These are phyloP conservation scores for Balearica regulorum DNA, from an alignment of 2,797 vertebrate genomes.

Conservation along the genomic window DNA sequence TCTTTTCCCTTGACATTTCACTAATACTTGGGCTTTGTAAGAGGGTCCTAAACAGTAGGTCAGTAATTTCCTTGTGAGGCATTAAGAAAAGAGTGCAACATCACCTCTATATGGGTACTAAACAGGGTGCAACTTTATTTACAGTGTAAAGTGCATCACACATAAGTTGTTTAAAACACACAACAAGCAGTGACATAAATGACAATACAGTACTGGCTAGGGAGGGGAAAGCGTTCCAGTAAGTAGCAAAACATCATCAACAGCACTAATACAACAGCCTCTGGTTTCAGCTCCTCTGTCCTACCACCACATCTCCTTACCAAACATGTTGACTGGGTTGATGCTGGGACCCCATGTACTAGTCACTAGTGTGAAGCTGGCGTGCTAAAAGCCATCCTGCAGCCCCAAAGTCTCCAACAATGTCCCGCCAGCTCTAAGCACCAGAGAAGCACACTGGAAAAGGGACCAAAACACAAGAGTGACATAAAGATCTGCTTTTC, in stretches of 20 bases:
- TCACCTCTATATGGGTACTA: slow-evolving; percentile 11
- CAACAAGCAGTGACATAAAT: slow-evolving; percentile 45
- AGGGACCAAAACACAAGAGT: not conserved
- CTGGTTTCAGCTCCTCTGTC: slow-evolving; percentile 43
- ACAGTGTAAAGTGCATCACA: slow-evolving; percentile 68
- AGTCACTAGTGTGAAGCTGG: not conserved
- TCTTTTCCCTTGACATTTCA: not conserved
- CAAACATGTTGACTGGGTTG: not conserved
- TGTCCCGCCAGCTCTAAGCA: not conserved
- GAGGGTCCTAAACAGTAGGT: not conserved
- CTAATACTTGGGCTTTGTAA: not conserved
- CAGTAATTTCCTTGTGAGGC: not conserved
- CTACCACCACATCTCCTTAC: not conserved
- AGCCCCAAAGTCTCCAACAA: not conserved
- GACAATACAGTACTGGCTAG: not conserved
- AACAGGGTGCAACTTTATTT: slow-evolving; percentile 62
- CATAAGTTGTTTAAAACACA: slow-evolving; percentile 23
- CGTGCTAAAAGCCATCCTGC: not conserved
- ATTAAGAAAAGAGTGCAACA: not conserved
- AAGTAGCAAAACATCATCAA: slow-evolving; percentile 48
- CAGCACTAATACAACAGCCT: slow-evolving; percentile 33
- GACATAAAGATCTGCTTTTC: not conserved
- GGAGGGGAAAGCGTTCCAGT: not conserved
- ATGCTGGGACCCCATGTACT: not conserved
- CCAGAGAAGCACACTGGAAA: not conserved